Conservation (phyloP, 2,888 invertebrate species). For the Thereva nobilitata region DNA sequence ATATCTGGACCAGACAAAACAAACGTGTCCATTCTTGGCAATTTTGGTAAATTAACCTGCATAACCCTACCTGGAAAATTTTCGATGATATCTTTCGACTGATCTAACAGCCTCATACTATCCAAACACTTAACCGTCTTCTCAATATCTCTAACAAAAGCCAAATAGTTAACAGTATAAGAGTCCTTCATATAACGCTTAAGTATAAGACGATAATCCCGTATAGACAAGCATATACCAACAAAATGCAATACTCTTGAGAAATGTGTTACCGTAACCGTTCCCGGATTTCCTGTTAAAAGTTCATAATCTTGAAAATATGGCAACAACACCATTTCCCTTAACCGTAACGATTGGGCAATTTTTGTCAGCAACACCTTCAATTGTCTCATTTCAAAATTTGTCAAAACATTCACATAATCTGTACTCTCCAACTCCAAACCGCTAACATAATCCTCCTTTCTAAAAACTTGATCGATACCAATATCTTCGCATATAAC, state of each 20-base stretch:
- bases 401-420: conserved; percentile 67
- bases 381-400: conserved; percentile 69
- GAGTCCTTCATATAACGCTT: conserved; percentile 76
- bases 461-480: conserved; percentile 49
- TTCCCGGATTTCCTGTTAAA: conserved; percentile 72
- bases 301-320: conserved; percentile 62
- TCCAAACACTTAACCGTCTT: conserved; percentile 67
- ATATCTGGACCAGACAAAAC: conserved; percentile 61
- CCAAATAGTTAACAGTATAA: conserved; percentile 77
- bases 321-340: conserved; percentile 69
- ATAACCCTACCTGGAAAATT: conserved; percentile 69
- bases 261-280: conserved; percentile 77
- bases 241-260: conserved; percentile 73
- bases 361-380: conserved; percentile 75
- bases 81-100: conserved; percentile 61
- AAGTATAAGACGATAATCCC: conserved; percentile 74
- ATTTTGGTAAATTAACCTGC: conserved; percentile 70
- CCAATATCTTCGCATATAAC: conserved; percentile 61
- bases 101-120: conserved; percentile 60
- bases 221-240: conserved; percentile 69
- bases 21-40: conserved; percentile 62
- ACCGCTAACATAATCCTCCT: conserved; percentile 60
- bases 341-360: conserved; percentile 62
- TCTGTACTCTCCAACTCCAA: conserved; percentile 72
- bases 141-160: conserved; percentile 71